Base-by-base conservation (phyloP, 2,113 vertebrate species). In the Columbina picui region DNA sequence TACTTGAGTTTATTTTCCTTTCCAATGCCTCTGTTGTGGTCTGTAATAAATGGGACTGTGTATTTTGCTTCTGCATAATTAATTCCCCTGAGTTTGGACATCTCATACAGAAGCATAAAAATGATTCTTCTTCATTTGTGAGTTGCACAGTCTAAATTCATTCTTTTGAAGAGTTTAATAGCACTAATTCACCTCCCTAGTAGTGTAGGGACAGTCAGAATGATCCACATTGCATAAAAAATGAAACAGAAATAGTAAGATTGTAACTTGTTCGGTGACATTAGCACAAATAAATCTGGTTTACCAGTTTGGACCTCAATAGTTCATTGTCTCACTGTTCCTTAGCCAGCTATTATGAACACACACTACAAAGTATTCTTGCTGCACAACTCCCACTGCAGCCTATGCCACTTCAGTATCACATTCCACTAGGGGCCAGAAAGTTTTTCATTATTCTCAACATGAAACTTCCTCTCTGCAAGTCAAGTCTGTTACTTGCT, bases 401-500 rank as follows among this genome's bases (percentile, higher is more conserved):
- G 3, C 38, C 43, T n/a, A 21, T 0, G 0, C 2, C 22, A 26
- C 19, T 69, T 79, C 5, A 3, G 29, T 59, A 34, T 12, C 30
- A 81, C 52, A 20, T 41, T 82, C 32, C 39, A 70, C n/a, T 45
- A 63, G 23, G 12, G 64, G 14, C 10, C 50, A 90, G 49, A 84
- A 88, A 67, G 38, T 80, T 93, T 90, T 70, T 77, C 39, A 21
- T 69, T 86, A 50, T 41, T 93, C 71, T 69, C 17, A 43, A 84
- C 15, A 18, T 59, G 20, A 88, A 90, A 84, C 39, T 65, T 88
- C 41, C 55, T 32, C 14, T 63, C 63, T 77, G 15, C 41, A 90
- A 81, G 94, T 90, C 84, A 92, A 94, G 63, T 26, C 38, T 84
- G n/a, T 88, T 93, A 67, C 64, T 94, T 18, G 3, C 47, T 77